Base-by-base conservation (phyloP, 2,113 vertebrate species). In the Leptobrachium leishanense region DNA sequence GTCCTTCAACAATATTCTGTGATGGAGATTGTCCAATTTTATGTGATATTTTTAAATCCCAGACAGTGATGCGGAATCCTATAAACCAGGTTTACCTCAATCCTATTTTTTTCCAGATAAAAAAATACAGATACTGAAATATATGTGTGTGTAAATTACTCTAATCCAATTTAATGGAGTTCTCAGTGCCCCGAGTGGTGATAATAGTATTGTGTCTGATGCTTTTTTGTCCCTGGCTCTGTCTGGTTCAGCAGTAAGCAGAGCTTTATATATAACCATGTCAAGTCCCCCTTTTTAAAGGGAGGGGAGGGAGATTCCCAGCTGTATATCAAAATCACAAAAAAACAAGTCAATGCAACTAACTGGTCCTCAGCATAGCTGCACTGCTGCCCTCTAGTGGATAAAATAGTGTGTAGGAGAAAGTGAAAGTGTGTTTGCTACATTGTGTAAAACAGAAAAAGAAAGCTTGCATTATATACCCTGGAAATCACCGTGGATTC, bases 281-380 rank as follows among this genome's bases (percentile, higher is more conserved):
- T 31, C 68, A 6, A 6, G 13, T 13, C 6, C 4, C 67, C 42
- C 13, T 31, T 46, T 50, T 70, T 70, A 70, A 50, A 41, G 68
- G 6, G 3, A 11, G 43, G 15, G 68, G 43, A 70, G 68, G 68
- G 68, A 70, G 44, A 70, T 70, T 70, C 68, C 20, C 68, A 70
- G 5, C 13, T 8, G 68, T 5, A 50, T 50, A 50, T 5, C 46
- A 50, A 50, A 59, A 59, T 12, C 55, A 59, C 6, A 59, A 59
- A 11, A 59, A 59, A 41, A 9, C 68, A 70, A 11, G 9, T n/a
- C 31, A 20, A 50, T 12, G 10, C 5, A 68, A 12, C 6, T 15
- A 42, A 10, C 1, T 59, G 55, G 1, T 11, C 9, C 55, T 59
- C 55, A 8, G 6, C 6, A 11, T 13, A 43, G 66, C 15, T 4